Conservation (phyloP, 2,113 vertebrate species). For the Ptilonorhynchus violaceus region DNA sequence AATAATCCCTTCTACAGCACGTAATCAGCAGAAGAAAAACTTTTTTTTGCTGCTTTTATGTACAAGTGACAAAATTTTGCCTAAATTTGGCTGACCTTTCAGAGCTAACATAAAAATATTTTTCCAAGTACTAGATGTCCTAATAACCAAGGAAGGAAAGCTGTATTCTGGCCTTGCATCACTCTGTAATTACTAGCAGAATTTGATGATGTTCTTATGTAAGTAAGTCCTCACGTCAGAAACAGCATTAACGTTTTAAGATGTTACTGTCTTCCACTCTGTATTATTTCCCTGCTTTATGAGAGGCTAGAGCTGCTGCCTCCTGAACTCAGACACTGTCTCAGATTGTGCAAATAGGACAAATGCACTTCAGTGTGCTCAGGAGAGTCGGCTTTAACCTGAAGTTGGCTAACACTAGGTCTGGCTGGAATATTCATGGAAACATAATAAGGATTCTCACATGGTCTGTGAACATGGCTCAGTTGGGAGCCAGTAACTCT, state of each 20-base stretch:
- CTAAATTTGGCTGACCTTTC: not conserved
- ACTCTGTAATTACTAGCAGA: not conserved
- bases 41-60: not conserved
- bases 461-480: not conserved
- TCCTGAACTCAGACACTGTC: not conserved
- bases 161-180: not conserved
- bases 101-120: not conserved
- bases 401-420: not conserved
- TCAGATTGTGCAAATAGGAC: not conserved
- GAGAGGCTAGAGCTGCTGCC: not conserved
- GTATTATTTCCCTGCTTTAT: not conserved
- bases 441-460: not conserved
- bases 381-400: not conserved
- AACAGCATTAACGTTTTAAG: not conserved
- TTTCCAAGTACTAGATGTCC: not conserved
- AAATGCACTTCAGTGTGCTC: not conserved
- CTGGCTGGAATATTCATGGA: not conserved
- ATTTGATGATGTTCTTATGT: not conserved
- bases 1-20: not conserved
- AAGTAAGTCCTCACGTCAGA: not conserved
- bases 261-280: not conserved
- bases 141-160: not conserved
- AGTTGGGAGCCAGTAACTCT: not conserved
- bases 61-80: not conserved
- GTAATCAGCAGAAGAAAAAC: not conserved